Conservation (phyloP, 2,113 vertebrate genomes). For the Nibea albiflora region DNA sequence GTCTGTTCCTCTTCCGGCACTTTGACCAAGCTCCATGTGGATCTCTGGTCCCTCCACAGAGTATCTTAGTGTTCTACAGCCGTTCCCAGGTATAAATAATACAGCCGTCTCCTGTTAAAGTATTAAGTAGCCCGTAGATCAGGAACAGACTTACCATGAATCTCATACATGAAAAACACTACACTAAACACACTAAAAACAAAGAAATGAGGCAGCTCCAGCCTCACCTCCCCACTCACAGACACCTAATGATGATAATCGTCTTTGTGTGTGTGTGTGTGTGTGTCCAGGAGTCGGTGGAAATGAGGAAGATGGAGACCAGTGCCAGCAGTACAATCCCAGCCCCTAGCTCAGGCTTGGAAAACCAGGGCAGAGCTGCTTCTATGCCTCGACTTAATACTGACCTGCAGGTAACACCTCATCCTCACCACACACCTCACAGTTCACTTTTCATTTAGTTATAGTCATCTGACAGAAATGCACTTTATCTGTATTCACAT, state of each 20-base stretch:
- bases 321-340: slow-evolving; percentile 77
- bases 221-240: neutral
- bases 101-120: no score
- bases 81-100: no score
- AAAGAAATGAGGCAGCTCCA: no score
- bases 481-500: neutral
- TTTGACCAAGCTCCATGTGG: no score
- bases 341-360: slow-evolving; percentile 86
- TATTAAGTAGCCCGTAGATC: no score
- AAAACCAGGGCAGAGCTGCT: slow-evolving; percentile 91
- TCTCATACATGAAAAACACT: no score
- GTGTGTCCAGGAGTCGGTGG: slow-evolving; percentile 86
- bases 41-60: no score
- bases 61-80: no score
- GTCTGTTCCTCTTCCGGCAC: no score
- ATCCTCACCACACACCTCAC: neutral
- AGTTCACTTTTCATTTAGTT: neutral
- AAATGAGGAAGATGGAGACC: slow-evolving; percentile 90
- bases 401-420: slow-evolving; percentile 88
- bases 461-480: neutral
- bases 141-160: no score
- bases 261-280: slow-evolving; percentile 25
- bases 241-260: neutral
- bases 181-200: no score
- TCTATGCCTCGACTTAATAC: slow-evolving; percentile 94